phyloP scores from a whole-genome alignment of 2,797 vertebrate species.

The Cossypha dichroa region DNA sequence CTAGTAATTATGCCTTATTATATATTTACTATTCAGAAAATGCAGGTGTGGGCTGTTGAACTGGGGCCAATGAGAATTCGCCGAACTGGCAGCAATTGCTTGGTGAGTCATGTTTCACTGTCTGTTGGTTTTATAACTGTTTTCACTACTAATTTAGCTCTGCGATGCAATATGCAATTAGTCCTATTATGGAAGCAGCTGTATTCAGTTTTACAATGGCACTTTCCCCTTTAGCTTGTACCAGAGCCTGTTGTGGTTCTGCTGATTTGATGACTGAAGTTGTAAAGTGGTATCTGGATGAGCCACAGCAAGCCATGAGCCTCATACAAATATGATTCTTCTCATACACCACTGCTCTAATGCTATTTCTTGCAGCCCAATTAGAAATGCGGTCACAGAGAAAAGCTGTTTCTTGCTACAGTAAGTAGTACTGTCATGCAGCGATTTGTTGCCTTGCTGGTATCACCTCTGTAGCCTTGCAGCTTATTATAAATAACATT shows the following conservation, averaged over 20 bases:
- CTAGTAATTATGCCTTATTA: conserved; percentile 98
- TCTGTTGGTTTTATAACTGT: conserved; percentile 90
- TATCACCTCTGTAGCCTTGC: conserved; percentile 36
- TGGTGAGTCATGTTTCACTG: conserved; percentile 86
- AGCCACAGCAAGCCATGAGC: conserved; percentile 54
- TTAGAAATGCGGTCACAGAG: conserved; percentile 53
- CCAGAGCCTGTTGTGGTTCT: conserved; percentile 77
- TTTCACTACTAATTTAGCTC: conserved; percentile 93
- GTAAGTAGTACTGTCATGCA: conserved; percentile 56
- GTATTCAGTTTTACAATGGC: conserved; percentile 85
- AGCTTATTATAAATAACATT: conserved; percentile 18
- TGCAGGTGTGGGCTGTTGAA: conserved; percentile 94
- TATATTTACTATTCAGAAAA: conserved; percentile 96
- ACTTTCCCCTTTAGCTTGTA: conserved; percentile 73
- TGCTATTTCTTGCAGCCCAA: conserved; percentile 62
- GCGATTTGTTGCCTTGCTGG: background rate
- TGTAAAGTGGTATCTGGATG: conserved; percentile 71
- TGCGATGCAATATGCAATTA: conserved; percentile 96
- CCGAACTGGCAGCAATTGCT: conserved; percentile 84
- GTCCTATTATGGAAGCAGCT: conserved; percentile 96
- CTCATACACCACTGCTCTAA: conserved; percentile 58
- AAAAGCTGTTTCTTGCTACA: conserved; percentile 59
- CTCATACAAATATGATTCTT: conserved; percentile 67
- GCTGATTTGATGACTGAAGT: conserved; percentile 73
- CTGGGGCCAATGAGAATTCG: conserved; percentile 85